Evolutionary conservation across 2,797 vertebrate genomes (phyloP).

Genomic region (Acanthornis magna): DNA sequence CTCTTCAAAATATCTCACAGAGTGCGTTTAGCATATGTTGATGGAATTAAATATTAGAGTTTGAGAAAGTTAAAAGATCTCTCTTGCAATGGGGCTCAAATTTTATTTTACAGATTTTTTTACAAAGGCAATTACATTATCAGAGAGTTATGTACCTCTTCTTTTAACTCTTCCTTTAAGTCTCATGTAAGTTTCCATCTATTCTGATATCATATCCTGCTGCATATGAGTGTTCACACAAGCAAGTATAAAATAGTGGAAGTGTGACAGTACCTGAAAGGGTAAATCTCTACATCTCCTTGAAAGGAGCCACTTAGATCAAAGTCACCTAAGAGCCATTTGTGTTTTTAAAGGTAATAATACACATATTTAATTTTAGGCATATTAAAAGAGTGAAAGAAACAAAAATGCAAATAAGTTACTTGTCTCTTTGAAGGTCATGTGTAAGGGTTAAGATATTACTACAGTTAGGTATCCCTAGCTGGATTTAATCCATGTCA

Average conservation of each 20-base stretch:
- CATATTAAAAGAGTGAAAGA: background rate
- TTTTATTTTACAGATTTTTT: background rate
- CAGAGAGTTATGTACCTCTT: background rate
- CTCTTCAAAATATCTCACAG: background rate
- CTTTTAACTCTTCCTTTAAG: background rate
- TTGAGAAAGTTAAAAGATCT: background rate
- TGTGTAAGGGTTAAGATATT: background rate
- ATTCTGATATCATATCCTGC: background rate
- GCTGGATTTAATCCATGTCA: background rate
- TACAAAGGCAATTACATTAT: background rate
- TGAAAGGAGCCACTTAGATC: background rate
- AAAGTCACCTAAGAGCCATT: background rate
- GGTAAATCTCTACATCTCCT: background rate
- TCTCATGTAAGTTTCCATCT: background rate
- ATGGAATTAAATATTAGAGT: background rate
- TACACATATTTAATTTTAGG: background rate
- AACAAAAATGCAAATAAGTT: background rate
- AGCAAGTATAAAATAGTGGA: background rate
- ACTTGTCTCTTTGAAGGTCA: background rate
- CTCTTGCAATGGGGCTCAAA: background rate
- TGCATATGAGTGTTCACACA: background rate
- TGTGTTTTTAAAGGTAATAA: background rate
- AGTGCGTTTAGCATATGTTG: background rate
- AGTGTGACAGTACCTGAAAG: accelerated
- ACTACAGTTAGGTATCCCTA: background rate